Conservation (phyloP, 2,888 invertebrate species). For the Dorcus parallelipipedus region DNA sequence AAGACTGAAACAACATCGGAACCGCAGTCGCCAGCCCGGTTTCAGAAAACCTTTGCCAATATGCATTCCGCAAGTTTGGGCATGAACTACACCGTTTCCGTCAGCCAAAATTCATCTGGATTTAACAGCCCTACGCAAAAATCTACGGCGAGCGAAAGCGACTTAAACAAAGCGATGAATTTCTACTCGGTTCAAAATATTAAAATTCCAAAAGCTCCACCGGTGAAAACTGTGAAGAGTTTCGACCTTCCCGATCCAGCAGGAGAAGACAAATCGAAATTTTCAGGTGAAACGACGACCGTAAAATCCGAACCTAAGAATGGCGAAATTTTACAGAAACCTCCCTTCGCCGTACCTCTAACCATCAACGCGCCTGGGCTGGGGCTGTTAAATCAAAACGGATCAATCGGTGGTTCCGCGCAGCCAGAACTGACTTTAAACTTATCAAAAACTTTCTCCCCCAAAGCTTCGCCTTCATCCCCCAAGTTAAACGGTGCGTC, state of each 20-base stretch:
- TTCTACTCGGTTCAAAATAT: not conserved
- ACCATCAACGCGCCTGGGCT: not conserved
- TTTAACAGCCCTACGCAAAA: not conserved
- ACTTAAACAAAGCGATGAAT: not conserved
- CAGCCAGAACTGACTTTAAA: not conserved
- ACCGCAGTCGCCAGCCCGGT: conserved; percentile 5
- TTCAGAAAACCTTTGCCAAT: conserved; percentile 32
- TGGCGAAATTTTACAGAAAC: not conserved
- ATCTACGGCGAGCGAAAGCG: not conserved
- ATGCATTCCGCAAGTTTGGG: conserved; percentile 43
- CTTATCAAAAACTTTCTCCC: not conserved
- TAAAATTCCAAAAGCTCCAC: not conserved
- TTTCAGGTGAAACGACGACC: not conserved
- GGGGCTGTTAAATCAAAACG: too few species aligned
- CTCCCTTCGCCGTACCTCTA: not conserved
- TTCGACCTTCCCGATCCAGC: not conserved
- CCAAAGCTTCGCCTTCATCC: conserved; percentile 1
- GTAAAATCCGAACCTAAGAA: not conserved
- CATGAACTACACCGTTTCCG: conserved; percentile 45
- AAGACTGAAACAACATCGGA: conserved; percentile 4
- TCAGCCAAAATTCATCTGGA: conserved; percentile 19
- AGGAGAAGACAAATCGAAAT: not conserved
- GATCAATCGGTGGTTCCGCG: too few species aligned
- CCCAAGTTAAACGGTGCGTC: not conserved
- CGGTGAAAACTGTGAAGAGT: not conserved